Evolutionary conservation across 2,888 invertebrate species (phyloP), one percentile per base, ranked within the genome.

Genomic region (Leptodirus hochenwartii): DNA sequence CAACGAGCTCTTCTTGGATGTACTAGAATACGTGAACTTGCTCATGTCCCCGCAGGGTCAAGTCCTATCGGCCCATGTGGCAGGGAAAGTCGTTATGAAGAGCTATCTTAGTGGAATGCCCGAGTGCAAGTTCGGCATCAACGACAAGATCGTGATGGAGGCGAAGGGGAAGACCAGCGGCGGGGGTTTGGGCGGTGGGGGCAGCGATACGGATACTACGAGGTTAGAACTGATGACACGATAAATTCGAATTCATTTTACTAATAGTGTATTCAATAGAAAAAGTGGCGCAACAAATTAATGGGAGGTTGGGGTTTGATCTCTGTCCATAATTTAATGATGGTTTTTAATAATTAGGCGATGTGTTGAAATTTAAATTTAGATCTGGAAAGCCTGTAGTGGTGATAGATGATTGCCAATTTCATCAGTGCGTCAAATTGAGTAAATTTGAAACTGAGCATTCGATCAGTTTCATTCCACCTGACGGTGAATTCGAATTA

Each of bases 391-490:
- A 95, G 58, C 91, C 93, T 0, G 88, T 95, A 22, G 96, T 98
- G n/a, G 98, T 96, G 13, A 98, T 98, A 44, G 98, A 99, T 51
- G 98, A 98, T 61, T 98, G 98, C 48, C 98, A 99, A 62, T 99
- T 99, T 61, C 98, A 99, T 59, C 98, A 99, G 59, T 99, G 98
- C 53, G 98, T 99, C 28, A 98, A 98, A 54, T 67, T 99, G 34
- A 93, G 91, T 56, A 98, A 98, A 69, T 99, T 99, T 55, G 98
- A 99, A 64, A 96, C 96, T 0, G 98, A 99, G 57, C 98, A 98
- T 65, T 93, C 95, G 51, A 99, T 99, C 53, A 93, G 93, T 43
- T 99, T 99, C 63, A 98, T 99, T 50, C 98, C 98, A 34, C 98
- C 98, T 1, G 98, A 99, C 56, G 98, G 98, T 26, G 98, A 99